These are phyloP conservation scores for Mormyrus lacerda DNA, from an alignment of 2,113 vertebrate species.

Conservation along the genomic window DNA sequence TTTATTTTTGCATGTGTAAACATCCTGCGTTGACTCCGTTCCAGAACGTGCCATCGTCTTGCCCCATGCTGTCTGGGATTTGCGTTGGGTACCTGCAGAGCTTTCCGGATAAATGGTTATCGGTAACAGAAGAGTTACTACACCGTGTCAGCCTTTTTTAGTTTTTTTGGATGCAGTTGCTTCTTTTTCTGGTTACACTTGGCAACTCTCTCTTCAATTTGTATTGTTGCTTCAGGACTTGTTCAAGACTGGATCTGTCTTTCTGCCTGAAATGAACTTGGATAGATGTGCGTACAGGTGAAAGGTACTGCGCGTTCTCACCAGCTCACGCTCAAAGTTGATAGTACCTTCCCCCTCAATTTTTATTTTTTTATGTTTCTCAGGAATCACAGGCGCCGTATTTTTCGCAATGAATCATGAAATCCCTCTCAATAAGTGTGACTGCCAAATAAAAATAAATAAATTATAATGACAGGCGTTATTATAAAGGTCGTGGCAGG, in stretches of 20 bases:
- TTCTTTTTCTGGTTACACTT: background rate
- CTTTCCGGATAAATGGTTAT: background rate
- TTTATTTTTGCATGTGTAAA: background rate
- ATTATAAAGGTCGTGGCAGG: background rate
- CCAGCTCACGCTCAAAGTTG: background rate
- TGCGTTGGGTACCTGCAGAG: background rate
- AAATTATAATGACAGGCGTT: background rate
- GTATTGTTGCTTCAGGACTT: background rate
- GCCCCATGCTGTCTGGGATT: background rate
- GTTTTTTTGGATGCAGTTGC: background rate
- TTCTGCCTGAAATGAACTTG: background rate
- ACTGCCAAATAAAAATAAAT: background rate
- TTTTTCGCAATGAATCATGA: background rate
- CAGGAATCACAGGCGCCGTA: background rate
- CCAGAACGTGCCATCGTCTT: background rate
- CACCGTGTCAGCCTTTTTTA: background rate
- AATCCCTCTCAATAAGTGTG: background rate
- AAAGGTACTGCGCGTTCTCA: background rate
- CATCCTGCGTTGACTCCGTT: background rate
- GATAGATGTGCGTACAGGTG: background rate
- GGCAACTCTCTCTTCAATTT: constrained; percentile 1
- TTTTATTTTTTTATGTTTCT: background rate
- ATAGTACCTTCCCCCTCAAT: background rate
- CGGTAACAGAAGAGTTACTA: background rate
- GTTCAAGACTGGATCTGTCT: background rate